These are phyloP conservation scores for Phyllotreta cruciferae DNA, from an alignment of 2,888 invertebrate genomes.

Conservation along the genomic window DNA sequence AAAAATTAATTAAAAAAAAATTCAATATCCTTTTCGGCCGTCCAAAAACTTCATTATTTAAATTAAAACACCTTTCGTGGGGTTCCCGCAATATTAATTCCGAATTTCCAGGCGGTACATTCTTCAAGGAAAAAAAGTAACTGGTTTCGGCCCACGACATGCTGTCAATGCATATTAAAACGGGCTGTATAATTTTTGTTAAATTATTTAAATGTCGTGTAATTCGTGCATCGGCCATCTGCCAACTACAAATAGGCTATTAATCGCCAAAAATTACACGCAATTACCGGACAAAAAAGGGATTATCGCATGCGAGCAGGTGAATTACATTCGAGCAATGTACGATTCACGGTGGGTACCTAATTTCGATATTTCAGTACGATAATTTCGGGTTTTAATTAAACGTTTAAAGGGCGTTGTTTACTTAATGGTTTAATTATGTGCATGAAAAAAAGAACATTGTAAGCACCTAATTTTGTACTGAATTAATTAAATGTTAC, in stretches of 20 bases:
- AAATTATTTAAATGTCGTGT: conserved; percentile 6
- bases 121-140: background rate
- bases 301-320: conserved; percentile 5
- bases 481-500: too few relatives aligned
- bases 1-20: too few relatives aligned
- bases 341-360: background rate
- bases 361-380: background rate
- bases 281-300: conserved; percentile 1
- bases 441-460: too few relatives aligned
- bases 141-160: conserved; percentile 5
- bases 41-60: too few relatives aligned
- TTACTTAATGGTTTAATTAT: too few relatives aligned
- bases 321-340: background rate
- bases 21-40: too few relatives aligned
- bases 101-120: background rate
- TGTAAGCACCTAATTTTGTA: too few relatives aligned
- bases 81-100: too few relatives aligned
- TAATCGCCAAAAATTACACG: conserved; percentile 2
- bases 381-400: background rate
- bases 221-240: conserved; percentile 1
- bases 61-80: too few relatives aligned
- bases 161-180: background rate
- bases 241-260: conserved; percentile 3
- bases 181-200: conserved; percentile 1
- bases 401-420: too few relatives aligned